Evolutionary conservation across 2,888 invertebrate genomes (phyloP).

Genomic region (Nemoura dubitans): DNA sequence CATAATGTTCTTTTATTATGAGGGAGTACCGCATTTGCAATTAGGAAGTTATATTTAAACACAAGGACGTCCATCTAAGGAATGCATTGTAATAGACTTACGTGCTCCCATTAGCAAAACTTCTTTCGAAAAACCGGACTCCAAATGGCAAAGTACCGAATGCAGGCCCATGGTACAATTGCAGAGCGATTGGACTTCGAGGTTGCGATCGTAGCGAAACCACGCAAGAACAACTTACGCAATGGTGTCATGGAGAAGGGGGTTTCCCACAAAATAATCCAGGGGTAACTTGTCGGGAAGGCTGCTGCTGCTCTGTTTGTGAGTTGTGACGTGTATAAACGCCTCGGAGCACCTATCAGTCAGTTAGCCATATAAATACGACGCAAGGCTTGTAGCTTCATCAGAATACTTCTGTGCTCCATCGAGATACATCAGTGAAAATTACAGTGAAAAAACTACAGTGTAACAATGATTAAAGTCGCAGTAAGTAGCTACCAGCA

Average conservation of each 20-base stretch:
- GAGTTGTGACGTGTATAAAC: background rate
- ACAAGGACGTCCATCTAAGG: background rate
- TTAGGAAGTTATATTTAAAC: background rate
- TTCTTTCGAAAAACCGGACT: background rate
- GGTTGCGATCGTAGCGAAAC: background rate
- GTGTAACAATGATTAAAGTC: background rate
- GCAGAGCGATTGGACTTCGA: background rate
- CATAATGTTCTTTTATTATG: background rate
- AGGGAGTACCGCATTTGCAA: background rate
- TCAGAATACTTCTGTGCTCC: background rate
- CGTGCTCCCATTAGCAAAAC: background rate
- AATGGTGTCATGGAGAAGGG: background rate
- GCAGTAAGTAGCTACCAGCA: background rate
- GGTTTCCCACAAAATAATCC: conserved; percentile 12
- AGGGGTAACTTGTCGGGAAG: background rate
- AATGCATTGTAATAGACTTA: background rate
- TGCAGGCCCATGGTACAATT: background rate
- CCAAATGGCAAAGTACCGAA: background rate
- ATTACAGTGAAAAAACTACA: background rate
- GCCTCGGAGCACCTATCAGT: background rate
- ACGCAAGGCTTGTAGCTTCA: background rate
- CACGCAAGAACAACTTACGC: background rate
- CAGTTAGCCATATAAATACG: background rate
- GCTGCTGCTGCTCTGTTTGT: background rate
- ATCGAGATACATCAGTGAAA: background rate